Conservation (phyloP, 2,113 vertebrate species). For the Rutilus rutilus region DNA sequence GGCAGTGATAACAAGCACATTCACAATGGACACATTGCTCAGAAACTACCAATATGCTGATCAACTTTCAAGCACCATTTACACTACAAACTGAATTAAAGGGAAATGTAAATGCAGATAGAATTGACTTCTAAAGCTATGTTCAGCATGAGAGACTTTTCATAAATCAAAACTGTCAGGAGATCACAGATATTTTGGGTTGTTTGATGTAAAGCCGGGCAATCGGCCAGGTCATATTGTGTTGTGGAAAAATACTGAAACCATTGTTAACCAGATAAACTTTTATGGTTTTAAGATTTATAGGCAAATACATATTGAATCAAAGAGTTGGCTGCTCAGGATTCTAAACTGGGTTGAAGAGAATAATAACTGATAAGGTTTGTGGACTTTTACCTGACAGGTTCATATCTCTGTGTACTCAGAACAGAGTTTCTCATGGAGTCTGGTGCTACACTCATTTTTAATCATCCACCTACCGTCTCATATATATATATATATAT, state of each 20-base stretch:
- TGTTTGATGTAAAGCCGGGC: constrained; percentile 17
- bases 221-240: not conserved
- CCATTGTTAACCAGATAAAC: not conserved
- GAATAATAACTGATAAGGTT: constrained; percentile 63
- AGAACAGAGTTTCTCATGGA: constrained; percentile 8
- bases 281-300: constrained; percentile 3
- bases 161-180: not conserved
- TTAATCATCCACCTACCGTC: not conserved
- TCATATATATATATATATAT: not conserved
- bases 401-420: constrained; percentile 55
- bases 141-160: not conserved
- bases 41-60: constrained; percentile 33
- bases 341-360: constrained; percentile 51
- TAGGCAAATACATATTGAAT: not conserved
- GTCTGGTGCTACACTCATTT: not conserved
- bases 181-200: not conserved
- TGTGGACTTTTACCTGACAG: constrained; percentile 71
- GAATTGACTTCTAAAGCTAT: not conserved
- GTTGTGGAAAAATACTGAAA: constrained; percentile 37
- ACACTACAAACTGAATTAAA: constrained; percentile 1
- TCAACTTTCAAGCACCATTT: constrained; percentile 41
- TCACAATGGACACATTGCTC: constrained; percentile 49
- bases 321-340: not conserved
- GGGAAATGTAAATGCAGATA: not conserved
- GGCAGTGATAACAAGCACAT: constrained; percentile 48